These are phyloP conservation scores for Argopecten irradians DNA, from an alignment of 1,140 invertebrate genomes.

Conservation along the genomic window DNA sequence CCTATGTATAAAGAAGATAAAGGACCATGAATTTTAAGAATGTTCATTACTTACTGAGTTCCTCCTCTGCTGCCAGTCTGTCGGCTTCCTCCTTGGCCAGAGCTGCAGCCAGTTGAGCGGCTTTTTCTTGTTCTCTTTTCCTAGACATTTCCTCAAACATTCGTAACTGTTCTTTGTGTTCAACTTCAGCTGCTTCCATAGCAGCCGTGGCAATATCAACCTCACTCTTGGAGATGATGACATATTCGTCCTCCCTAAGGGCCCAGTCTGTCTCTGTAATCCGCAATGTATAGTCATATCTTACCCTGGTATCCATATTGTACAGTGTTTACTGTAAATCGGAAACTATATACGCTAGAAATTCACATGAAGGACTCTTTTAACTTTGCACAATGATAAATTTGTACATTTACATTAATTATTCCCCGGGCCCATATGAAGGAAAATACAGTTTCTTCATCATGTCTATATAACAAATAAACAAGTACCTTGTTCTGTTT, in stretches of 20 bases:
- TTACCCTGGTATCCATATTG: too few relatives aligned
- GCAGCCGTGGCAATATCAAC: not conserved
- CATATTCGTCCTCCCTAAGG: not conserved
- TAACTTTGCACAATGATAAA: too few relatives aligned
- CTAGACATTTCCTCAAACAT: constrained; percentile 14
- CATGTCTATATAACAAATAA: too few relatives aligned
- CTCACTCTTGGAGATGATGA: not conserved
- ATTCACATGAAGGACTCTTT: too few relatives aligned
- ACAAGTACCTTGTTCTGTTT: not conserved
- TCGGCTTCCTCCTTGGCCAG: constrained; percentile 25
- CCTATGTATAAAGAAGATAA: too few relatives aligned
- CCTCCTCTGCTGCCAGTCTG: not conserved
- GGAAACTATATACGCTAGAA: too few relatives aligned
- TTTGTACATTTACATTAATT: too few relatives aligned
- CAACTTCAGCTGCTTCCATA: not conserved
- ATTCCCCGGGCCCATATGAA: too few relatives aligned
- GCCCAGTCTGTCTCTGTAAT: constrained; percentile 10
- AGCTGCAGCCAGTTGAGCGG: not conserved
- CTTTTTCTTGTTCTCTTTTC: not conserved
- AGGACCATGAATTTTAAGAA: not conserved
- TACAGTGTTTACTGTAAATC: too few relatives aligned
- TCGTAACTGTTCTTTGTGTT: not conserved
- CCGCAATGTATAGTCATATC: not conserved
- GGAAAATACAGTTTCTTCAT: too few relatives aligned
- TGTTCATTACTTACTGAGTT: not conserved